Percentiles rank a stretch among this genome's conserved stretches.
These are phyloP conservation scores for Aromia moschata DNA, from an alignment of 2,888 invertebrate species.

Conservation along the genomic window DNA sequence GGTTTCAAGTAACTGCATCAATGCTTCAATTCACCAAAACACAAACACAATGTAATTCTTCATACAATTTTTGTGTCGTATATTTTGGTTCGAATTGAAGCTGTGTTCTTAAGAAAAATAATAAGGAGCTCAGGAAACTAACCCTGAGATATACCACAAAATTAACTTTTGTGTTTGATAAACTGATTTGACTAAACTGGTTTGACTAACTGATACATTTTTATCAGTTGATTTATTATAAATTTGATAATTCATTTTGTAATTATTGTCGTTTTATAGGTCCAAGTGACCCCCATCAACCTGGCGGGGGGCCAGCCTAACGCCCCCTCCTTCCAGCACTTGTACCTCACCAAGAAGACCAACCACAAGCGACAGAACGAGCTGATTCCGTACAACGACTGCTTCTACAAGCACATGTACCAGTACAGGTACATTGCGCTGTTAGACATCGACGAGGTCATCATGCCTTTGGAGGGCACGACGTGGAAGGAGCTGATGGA, in stretches of 20 bases:
- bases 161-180: too few species aligned
- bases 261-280: too few species aligned
- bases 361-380: conserved; percentile 95
- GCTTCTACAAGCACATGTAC: conserved; percentile 91
- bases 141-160: too few species aligned
- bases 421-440: conserved; percentile 90
- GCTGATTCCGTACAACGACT: conserved; percentile 95
- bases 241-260: background rate
- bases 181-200: too few species aligned
- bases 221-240: background rate
- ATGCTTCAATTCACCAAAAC: too few species aligned
- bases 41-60: too few species aligned
- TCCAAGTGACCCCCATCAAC: conserved; percentile 78
- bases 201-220: conserved; percentile 4
- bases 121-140: too few species aligned
- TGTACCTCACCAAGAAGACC: conserved; percentile 89
- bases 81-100: too few species aligned
- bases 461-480: conserved; percentile 82
- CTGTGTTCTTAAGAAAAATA: too few species aligned
- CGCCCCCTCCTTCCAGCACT: conserved; percentile 86
- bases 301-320: conserved; percentile 81
- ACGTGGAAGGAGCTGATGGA: conserved; percentile 84
- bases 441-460: conserved; percentile 93
- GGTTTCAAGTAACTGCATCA: too few species aligned
- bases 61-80: too few species aligned